Conservation (phyloP, 1,140 invertebrate species). For the Sycophila sp. region DNA sequence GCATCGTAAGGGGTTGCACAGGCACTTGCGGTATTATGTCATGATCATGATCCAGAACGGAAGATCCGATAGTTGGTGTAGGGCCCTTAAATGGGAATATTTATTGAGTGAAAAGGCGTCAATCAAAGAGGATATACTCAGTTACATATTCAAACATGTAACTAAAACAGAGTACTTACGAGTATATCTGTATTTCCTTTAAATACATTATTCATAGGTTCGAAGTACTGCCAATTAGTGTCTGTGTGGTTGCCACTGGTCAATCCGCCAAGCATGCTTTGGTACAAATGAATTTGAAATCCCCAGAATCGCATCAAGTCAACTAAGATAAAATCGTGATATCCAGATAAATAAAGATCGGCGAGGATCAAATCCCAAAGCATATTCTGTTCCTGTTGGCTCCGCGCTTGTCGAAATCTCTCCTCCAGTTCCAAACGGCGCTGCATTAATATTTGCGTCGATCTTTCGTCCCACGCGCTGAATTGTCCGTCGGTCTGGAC, state of each 20-base stretch:
- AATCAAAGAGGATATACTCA: too few relatives aligned
- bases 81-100: too few relatives aligned
- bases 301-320: neutral
- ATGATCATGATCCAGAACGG: too few relatives aligned
- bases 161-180: too few relatives aligned
- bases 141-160: too few relatives aligned
- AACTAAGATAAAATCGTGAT: neutral
- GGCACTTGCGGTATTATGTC: too few relatives aligned
- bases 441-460: neutral
- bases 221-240: neutral
- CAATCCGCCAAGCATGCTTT: neutral
- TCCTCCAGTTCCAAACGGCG: neutral
- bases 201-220: neutral
- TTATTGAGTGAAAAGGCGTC: too few relatives aligned
- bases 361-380: neutral
- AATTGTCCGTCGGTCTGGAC: too few relatives aligned
- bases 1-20: too few relatives aligned
- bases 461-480: conserved; percentile 5
- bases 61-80: too few relatives aligned
- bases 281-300: conserved; percentile 1
- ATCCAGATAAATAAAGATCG: neutral
- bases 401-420: neutral
- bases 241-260: neutral
- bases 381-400: neutral
- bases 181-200: too few relatives aligned